phyloP scores from a whole-genome alignment of 2,797 vertebrate genomes.

The Chrysocyon brachyurus region DNA sequence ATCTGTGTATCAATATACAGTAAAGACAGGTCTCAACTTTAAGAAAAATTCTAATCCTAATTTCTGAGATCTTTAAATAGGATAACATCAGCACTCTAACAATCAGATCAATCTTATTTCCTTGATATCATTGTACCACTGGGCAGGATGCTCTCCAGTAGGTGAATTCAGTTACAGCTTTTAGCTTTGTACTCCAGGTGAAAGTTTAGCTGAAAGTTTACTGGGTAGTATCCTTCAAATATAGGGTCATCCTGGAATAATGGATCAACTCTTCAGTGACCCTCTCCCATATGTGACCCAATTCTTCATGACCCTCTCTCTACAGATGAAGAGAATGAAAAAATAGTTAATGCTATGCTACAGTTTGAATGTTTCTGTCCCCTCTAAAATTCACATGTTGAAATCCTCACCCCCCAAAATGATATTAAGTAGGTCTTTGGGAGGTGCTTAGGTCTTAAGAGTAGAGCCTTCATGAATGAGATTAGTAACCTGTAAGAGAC shows the following conservation, averaged over 20 bases:
- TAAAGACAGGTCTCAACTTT: constrained; percentile 32
- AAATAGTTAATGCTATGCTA: background rate
- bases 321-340: constrained; percentile 58
- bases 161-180: constrained; percentile 38
- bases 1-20: constrained; percentile 15
- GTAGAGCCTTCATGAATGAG: background rate
- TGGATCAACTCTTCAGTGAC: background rate
- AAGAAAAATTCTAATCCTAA: constrained; percentile 42
- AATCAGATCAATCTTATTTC: constrained; percentile 41
- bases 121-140: background rate
- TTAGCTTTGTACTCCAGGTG: constrained; percentile 33
- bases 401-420: background rate
- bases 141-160: background rate
- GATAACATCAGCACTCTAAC: background rate
- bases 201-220: constrained; percentile 55
- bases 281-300: background rate
- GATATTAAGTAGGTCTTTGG: background rate
- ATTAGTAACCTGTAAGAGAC: background rate
- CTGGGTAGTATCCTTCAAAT: background rate
- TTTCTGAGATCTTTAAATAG: constrained; percentile 25
- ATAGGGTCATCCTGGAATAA: constrained; percentile 50
- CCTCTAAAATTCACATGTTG: background rate
- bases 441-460: background rate
- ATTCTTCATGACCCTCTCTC: background rate
- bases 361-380: background rate